These are phyloP conservation scores for Dendroctonus ponderosae DNA, from an alignment of 1,140 invertebrate genomes.

Conservation along the genomic window DNA sequence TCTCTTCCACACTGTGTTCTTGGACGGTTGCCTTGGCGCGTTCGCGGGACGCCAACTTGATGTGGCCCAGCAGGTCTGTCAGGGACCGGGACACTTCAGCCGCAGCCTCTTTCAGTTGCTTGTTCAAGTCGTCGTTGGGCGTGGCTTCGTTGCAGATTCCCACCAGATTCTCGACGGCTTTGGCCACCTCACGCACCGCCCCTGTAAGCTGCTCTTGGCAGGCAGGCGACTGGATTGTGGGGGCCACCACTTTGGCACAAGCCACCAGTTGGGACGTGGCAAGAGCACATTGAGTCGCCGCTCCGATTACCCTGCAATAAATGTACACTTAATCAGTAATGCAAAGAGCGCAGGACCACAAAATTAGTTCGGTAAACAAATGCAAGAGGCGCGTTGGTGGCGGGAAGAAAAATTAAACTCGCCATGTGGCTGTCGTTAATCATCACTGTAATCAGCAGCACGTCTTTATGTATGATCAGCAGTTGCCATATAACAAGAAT, in stretches of 20 bases:
- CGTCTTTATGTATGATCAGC: too few relatives aligned
- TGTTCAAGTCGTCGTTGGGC: constrained; percentile 66
- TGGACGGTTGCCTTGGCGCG: constrained; percentile 59
- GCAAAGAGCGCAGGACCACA: too few relatives aligned
- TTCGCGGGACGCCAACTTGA: constrained; percentile 61
- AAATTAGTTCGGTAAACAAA: too few relatives aligned
- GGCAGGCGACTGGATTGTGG: constrained; percentile 81
- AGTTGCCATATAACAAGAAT: too few relatives aligned
- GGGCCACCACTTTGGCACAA: constrained; percentile 91
- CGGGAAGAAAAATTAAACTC: too few relatives aligned
- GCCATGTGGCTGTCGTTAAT: too few relatives aligned
- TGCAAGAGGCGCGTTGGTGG: too few relatives aligned
- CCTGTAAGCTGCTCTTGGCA: constrained; percentile 93
- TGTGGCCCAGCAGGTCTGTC: constrained; percentile 87
- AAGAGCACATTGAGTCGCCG: constrained; percentile 94
- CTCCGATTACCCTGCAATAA: constrained; percentile 71
- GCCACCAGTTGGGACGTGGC: constrained; percentile 97
- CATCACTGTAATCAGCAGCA: too few relatives aligned
- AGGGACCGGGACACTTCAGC: constrained; percentile 85
- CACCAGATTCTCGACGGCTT: constrained; percentile 88
- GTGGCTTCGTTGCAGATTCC: constrained; percentile 72
- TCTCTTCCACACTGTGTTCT: constrained; percentile 82
- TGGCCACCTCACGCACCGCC: constrained; percentile 89
- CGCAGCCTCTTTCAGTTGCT: constrained; percentile 81
- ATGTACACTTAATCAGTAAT: too few relatives aligned